Evolutionary conservation across 1,140 invertebrate species (phyloP).

Genomic region (Hestina assimilis): DNA sequence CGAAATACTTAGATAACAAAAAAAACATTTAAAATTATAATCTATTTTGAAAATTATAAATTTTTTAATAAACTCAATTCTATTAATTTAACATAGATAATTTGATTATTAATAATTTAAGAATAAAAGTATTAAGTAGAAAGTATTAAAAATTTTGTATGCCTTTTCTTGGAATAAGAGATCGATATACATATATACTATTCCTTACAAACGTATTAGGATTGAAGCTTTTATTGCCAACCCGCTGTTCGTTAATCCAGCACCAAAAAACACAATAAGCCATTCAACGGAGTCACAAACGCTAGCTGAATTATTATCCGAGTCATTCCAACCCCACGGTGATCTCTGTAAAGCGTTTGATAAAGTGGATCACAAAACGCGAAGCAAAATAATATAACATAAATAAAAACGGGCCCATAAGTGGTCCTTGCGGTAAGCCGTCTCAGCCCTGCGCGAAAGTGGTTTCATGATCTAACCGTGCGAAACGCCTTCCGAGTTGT

Average conservation of each 20-base stretch:
- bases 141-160: not conserved
- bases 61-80: too few relatives aligned
- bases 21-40: too few relatives aligned
- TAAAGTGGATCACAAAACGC: conserved; percentile 76
- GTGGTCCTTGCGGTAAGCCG: conserved; percentile 68
- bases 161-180: not conserved
- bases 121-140: not conserved
- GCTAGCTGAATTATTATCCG: conserved; percentile 62
- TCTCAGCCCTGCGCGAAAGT: conserved; percentile 50
- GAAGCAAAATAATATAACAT: conserved; percentile 52
- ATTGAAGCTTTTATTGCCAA: conserved; percentile 14
- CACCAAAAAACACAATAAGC: conserved; percentile 73
- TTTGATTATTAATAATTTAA: not conserved
- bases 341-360: conserved; percentile 72
- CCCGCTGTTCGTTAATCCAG: conserved; percentile 46
- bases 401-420: conserved; percentile 72
- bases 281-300: conserved; percentile 37
- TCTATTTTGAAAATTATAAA: too few relatives aligned
- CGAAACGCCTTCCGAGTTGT: conserved; percentile 75
- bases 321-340: conserved; percentile 65
- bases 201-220: not conserved
- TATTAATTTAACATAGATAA: too few relatives aligned
- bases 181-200: not conserved
- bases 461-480: conserved; percentile 73
- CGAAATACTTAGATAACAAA: not conserved